Evolutionary conservation across 2,797 vertebrate genomes (phyloP).

Genomic region (Margarornis squamiger): DNA sequence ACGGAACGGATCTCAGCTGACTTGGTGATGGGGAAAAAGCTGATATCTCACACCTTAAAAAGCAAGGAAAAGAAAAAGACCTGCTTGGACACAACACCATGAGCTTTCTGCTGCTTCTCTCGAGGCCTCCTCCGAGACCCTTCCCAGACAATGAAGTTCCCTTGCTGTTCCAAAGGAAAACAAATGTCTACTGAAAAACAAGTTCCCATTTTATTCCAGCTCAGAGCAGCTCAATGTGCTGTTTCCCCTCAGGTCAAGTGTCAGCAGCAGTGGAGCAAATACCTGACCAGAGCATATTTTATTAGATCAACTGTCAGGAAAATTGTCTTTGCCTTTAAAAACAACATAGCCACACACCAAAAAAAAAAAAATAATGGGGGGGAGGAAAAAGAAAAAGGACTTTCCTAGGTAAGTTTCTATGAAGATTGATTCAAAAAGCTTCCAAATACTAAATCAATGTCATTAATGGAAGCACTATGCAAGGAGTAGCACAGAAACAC

Average conservation of each 20-base stretch:
- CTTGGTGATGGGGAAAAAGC: neutral
- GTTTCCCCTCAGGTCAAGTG: neutral
- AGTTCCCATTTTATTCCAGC: neutral
- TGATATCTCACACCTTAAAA: neutral
- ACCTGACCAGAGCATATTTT: neutral
- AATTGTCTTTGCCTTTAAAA: neutral
- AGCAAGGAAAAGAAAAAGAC: neutral
- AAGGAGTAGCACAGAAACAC: neutral
- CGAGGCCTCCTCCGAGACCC: neutral
- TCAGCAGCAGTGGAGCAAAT: neutral
- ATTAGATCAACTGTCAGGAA: constrained; percentile 21
- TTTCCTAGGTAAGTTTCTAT: neutral
- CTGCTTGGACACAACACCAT: neutral
- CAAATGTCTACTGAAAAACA: neutral
- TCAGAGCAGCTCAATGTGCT: neutral
- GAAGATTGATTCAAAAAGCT: neutral
- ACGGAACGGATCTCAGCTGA: neutral
- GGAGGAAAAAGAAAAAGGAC: neutral
- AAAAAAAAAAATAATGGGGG: too few species aligned
- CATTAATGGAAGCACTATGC: neutral
- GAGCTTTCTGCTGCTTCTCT: neutral
- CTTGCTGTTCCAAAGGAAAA: neutral
- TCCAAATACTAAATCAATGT: neutral
- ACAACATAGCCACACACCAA: accelerated
- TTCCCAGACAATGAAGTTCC: neutral